phyloP scores from a whole-genome alignment of 2,888 invertebrate genomes.

The Trilocha varians region DNA sequence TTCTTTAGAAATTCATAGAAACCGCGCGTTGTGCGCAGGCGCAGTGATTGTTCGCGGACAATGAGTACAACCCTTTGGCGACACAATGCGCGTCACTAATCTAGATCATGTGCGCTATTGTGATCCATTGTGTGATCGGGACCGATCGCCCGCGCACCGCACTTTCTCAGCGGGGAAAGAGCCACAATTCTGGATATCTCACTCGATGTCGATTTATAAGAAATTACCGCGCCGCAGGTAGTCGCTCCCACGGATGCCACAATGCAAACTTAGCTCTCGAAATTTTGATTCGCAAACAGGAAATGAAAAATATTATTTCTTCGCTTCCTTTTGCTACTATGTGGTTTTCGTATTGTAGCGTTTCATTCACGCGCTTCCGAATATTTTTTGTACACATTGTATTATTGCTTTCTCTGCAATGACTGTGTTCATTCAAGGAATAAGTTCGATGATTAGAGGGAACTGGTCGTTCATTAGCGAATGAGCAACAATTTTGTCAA shows the following conservation, averaged over 20 bases:
- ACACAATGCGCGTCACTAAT: slow-evolving; percentile 71
- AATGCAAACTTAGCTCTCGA: slow-evolving; percentile 53
- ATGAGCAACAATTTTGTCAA: slow-evolving; percentile 47
- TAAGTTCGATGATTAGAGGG: slow-evolving; percentile 36
- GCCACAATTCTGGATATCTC: slow-evolving; percentile 55
- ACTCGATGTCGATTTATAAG: slow-evolving; percentile 71
- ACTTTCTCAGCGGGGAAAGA: slow-evolving; percentile 36
- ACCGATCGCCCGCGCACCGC: slow-evolving; percentile 21
- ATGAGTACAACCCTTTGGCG: slow-evolving; percentile 66
- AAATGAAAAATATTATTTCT: slow-evolving; percentile 63
- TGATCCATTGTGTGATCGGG: slow-evolving; percentile 37
- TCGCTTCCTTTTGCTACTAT: slow-evolving; percentile 44
- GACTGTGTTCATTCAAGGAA: slow-evolving; percentile 31
- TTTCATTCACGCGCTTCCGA: slow-evolving; percentile 30
- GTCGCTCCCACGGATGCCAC: slow-evolving; percentile 59
- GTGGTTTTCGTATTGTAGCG: slow-evolving; percentile 20
- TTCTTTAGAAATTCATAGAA: slow-evolving; percentile 72
- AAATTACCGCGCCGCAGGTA: slow-evolving; percentile 66
- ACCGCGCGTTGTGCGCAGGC: slow-evolving; percentile 44
- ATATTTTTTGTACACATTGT: slow-evolving; percentile 22
- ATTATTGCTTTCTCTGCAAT: slow-evolving; percentile 30
- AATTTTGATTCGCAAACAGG: slow-evolving; percentile 55
- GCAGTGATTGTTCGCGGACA: slow-evolving; percentile 46
- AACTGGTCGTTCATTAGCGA: slow-evolving; percentile 35
- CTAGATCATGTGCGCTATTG: slow-evolving; percentile 70